A percentile compares a stretch with the other conserved stretches of the same genome.
phyloP scores from a whole-genome alignment of 1,140 invertebrate genomes.

The Aphidius ervi region DNA sequence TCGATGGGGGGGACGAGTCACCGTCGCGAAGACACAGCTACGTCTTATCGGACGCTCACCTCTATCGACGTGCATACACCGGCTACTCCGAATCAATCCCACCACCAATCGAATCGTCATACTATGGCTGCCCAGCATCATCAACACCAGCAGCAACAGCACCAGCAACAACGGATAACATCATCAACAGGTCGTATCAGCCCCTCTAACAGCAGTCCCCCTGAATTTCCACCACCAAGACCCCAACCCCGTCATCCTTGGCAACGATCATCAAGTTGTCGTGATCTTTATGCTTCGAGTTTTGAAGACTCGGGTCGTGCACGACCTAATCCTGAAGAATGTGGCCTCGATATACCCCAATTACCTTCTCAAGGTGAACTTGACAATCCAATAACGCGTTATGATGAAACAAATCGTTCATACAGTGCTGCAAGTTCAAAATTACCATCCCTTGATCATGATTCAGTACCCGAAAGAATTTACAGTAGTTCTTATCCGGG shows the following conservation, averaged over 20 bases:
- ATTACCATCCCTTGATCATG: constrained; percentile 60
- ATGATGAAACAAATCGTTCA: constrained; percentile 66
- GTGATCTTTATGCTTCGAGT: constrained; percentile 69
- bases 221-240: constrained; percentile 48
- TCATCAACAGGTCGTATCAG: constrained; percentile 56
- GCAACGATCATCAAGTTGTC: constrained; percentile 75
- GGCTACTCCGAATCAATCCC: constrained; percentile 48
- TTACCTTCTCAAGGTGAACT: constrained; percentile 55
- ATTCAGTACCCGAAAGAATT: constrained; percentile 61
- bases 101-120: constrained; percentile 38
- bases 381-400: constrained; percentile 72
- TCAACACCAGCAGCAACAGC: constrained; percentile 25
- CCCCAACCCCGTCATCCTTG: constrained; percentile 57
- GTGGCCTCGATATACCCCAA: constrained; percentile 35
- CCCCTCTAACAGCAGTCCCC: constrained; percentile 54
- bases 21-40: constrained; percentile 55
- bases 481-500: constrained; percentile 83
- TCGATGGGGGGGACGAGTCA: constrained; percentile 52
- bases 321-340: constrained; percentile 39
- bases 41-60: constrained; percentile 54
- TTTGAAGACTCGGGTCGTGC: constrained; percentile 65
- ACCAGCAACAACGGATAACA: constrained; percentile 39
- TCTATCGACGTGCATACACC: constrained; percentile 55
- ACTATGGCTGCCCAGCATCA: constrained; percentile 35
- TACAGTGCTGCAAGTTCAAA: constrained; percentile 57